These are phyloP conservation scores for Phrynocephalus forsythii DNA, from an alignment of 2,797 vertebrate species.

Conservation along the genomic window DNA sequence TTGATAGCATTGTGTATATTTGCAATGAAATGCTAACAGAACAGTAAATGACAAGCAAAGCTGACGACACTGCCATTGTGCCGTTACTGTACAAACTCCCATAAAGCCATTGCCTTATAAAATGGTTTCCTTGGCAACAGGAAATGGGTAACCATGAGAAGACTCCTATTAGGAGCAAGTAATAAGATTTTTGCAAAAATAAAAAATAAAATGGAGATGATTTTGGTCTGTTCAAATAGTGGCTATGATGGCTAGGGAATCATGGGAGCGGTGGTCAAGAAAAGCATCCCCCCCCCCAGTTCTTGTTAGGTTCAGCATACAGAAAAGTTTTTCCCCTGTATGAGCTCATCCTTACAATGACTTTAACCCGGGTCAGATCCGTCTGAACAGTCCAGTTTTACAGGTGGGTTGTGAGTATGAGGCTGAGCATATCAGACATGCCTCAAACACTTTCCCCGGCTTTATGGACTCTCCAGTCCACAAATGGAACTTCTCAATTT, in stretches of 20 bases:
- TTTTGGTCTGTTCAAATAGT: neutral
- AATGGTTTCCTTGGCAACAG: slow-evolving; percentile 60
- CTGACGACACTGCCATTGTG: slow-evolving; percentile 26
- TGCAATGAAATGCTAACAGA: slow-evolving; percentile 25
- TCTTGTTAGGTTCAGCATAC: too few species aligned
- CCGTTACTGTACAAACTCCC: slow-evolving; percentile 57
- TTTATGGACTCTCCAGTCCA: too few species aligned
- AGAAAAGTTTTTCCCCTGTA: too few species aligned
- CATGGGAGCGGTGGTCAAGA: too few species aligned
- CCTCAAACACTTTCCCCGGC: too few species aligned
- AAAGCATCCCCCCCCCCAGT: too few species aligned
- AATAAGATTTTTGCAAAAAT: neutral
- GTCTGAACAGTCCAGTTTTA: too few species aligned
- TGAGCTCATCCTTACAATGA: too few species aligned
- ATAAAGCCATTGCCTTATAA: slow-evolving; percentile 13
- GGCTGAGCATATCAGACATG: too few species aligned
- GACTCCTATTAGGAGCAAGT: rapidly evolving
- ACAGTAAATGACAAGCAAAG: neutral
- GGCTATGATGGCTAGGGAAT: neutral
- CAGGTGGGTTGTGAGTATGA: too few species aligned
- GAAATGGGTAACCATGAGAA: neutral
- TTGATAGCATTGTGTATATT: neutral
- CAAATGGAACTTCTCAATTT: too few species aligned
- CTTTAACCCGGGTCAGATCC: too few species aligned
- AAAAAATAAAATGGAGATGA: neutral